Evolutionary conservation across 1,140 invertebrate species (phyloP), one percentile per base, ranked within the genome.

Genomic region (Drosophila paulistorum): DNA sequence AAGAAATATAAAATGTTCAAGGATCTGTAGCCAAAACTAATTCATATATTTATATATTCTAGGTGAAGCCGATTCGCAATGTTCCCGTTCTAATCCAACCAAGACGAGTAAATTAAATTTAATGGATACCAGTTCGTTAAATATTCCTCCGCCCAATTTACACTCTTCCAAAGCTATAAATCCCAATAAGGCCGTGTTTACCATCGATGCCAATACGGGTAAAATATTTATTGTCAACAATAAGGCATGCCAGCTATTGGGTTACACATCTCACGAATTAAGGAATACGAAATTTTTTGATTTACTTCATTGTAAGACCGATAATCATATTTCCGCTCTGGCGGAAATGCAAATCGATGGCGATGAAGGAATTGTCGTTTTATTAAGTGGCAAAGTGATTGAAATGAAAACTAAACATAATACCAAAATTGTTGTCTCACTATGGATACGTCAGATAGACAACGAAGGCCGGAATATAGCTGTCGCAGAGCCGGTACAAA

Each of bases 171-270:
- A 81, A 79, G 90, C 23, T 33, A 93, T 94, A 37, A 94, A 94
- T 77, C 92, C 93, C 6, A 93, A 93, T 75, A 94, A 94, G 72
- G 93, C 93, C 51, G 93, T 94, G 7, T 94, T 94, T 67, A 94
- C 93, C 39, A 93, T 94, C 54, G 93, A 94, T 80, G 93, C 93
- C 48, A 93, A 93, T 54, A 92, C 93, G 20, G 93, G 93, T n/a
- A 84, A 95, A 93, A 95, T 95, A 67, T 90, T 95, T n/a, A 94
- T 94, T 73, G 94, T 94, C 5, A 95, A 95, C 90, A 93, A 92
- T 69, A 93, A 93, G 70, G 94, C 94, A 54, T 95, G 94, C 80
- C 93, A 94, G 10, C 78, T 95, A 35, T 93, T 95, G 68, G 94
- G 94, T 7, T 94, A 94, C 76, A 93, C 93, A 1, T 93, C 94